Evolutionary conservation across 2,888 invertebrate species (phyloP).

Genomic region (Idaea aversata): DNA sequence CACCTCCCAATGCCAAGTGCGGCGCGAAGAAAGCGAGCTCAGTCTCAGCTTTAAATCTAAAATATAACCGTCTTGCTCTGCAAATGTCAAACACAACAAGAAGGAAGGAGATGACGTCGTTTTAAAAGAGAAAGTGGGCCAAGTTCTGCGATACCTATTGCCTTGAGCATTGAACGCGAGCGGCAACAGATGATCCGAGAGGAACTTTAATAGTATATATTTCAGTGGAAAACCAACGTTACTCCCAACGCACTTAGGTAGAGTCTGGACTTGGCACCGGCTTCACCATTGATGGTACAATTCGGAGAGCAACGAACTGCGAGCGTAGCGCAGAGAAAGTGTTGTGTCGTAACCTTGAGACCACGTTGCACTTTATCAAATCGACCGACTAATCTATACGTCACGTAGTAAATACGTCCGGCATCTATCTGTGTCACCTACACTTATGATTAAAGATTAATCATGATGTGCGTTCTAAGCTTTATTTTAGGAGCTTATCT

Average conservation of each 20-base stretch:
- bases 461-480: conserved; percentile 1
- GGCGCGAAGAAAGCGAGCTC: conserved; percentile 77
- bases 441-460: conserved; percentile 17
- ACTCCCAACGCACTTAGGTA: conserved; percentile 33
- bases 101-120: conserved; percentile 66
- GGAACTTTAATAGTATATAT: conserved; percentile 24
- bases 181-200: conserved; percentile 61
- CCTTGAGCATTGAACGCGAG: conserved; percentile 77
- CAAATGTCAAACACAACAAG: conserved; percentile 37
- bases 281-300: conserved; percentile 56
- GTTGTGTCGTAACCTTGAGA: conserved; percentile 78
- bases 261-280: conserved; percentile 37
- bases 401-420: conserved; percentile 45
- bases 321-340: conserved; percentile 62
- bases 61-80: conserved; percentile 63
- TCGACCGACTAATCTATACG: conserved; percentile 70
- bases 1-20: conserved; percentile 76
- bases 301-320: conserved; percentile 78
- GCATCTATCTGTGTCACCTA: conserved; percentile 22
- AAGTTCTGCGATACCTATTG: conserved; percentile 76
- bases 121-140: conserved; percentile 81
- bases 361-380: conserved; percentile 59
- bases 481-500: conserved; percentile 9
- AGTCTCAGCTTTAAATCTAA: conserved; percentile 56
- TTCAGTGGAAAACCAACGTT: conserved; percentile 37